Evolutionary conservation across 2,888 invertebrate genomes (phyloP), one percentile per base, ranked within the genome.

Genomic region (Scaeva pyrastri): DNA sequence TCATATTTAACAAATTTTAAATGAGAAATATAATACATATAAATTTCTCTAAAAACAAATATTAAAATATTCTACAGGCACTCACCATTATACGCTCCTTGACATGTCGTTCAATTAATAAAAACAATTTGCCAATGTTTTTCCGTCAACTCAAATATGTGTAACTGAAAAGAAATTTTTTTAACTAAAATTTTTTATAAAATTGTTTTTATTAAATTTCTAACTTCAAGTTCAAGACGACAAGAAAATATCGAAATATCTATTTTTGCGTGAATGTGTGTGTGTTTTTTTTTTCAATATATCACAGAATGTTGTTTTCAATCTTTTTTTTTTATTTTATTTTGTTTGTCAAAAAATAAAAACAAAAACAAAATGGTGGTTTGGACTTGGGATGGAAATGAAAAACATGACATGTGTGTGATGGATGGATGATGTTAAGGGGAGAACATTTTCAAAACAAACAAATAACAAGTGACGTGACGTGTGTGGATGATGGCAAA

Each of bases 321-420:
- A 16, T 56, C 6, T 36, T 56, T 12, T 39, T 2, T 12, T n/a
- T 12, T 8, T 58, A 3, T 6, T 31, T 60, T 21, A 39, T 14
- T 60, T 39, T 39, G 19, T 41, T 50, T 50, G 45, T 45, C 45
- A 45, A 45, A 45, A 43, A 14, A 43, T 14, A 2, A 41, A 41
- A 26, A 16, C 26, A 56, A 56, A 16, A 31, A 56, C 31, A 56
- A 56, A 56, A 31, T 60, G 60, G 21, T 41, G 3, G 19, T 60
- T n/a, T 19, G 21, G 41, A 21, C 21, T 31, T 10, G 39, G 19
- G 19, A 14, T 60, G 60, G 21, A 39, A 39, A 41, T 19, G n/a
- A 60, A 39, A 60, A 60, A 60, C 60, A 60, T 60, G 60, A 60
- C 60, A 60, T 60, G 60, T 60, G 39, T 60, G 39, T 60, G 60